Percentiles rank a stretch among this genome's conserved stretches.
phyloP scores from a whole-genome alignment of 2,113 vertebrate species.

The Rhabdomys dilectus region DNA sequence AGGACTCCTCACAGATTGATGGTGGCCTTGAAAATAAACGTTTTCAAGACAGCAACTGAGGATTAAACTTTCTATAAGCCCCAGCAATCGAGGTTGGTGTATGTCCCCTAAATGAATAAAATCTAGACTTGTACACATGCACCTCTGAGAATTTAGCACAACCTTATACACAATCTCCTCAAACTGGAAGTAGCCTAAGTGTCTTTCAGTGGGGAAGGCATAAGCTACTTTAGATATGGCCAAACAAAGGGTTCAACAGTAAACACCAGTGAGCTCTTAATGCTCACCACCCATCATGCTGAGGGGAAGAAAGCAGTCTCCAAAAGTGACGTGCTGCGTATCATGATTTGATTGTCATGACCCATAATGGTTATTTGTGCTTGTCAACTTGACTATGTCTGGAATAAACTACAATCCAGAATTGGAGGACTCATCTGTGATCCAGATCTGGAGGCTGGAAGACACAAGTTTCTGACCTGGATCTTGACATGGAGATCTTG shows the following conservation, averaged over 20 bases:
- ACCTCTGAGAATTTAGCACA: not conserved
- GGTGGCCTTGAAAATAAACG: not conserved
- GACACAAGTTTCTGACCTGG: too few relatives aligned
- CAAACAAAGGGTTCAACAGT: not conserved
- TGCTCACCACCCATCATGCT: not conserved
- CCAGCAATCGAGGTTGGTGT: not conserved
- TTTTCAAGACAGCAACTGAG: not conserved
- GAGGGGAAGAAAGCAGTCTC: not conserved
- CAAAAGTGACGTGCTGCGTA: not conserved
- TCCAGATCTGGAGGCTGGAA: too few relatives aligned
- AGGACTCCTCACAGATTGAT: not conserved
- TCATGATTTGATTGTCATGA: not conserved
- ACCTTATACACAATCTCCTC: not conserved
- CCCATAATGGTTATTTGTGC: too few relatives aligned
- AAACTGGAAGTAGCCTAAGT: not conserved
- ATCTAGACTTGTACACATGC: not conserved
- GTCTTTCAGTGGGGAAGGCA: not conserved
- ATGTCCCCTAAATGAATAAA: conserved; percentile 26
- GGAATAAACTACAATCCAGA: too few relatives aligned
- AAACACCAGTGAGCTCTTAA: not conserved
- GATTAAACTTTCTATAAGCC: not conserved
- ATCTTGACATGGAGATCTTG: too few relatives aligned
- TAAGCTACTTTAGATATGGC: not conserved
- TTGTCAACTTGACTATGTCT: too few relatives aligned
- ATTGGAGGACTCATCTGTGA: too few relatives aligned